A percentile compares a stretch with the other conserved stretches of the same genome.
phyloP scores from a whole-genome alignment of 1,140 invertebrate genomes.

The Drosophila ficusphila region DNA sequence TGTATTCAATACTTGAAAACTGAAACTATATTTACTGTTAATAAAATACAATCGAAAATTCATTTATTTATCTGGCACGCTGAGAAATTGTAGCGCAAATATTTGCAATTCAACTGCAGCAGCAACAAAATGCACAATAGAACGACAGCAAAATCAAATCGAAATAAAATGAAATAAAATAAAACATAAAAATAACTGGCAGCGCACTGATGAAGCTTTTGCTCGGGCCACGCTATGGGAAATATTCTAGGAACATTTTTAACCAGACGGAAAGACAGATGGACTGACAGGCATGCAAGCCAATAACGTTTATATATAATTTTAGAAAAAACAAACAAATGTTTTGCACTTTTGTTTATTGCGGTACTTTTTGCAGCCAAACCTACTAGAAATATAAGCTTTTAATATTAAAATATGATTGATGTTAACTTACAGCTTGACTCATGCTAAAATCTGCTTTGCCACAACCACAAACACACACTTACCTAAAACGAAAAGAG shows the following conservation, averaged over 20 bases:
- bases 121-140: conserved; percentile 32
- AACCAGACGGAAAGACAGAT: conserved; percentile 15
- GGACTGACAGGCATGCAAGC: neutral
- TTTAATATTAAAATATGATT: conserved; percentile 8
- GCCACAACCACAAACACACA: conserved; percentile 61
- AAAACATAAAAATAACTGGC: conserved; percentile 50
- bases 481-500: conserved; percentile 73
- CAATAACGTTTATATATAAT: conserved; percentile 32
- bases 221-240: conserved; percentile 40
- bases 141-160: conserved; percentile 26
- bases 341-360: conserved; percentile 35
- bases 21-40: conserved; percentile 65
- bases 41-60: conserved; percentile 67
- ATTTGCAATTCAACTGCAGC: conserved; percentile 78
- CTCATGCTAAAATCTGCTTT: conserved; percentile 62
- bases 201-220: conserved; percentile 15
- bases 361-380: conserved; percentile 39
- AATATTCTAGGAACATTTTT: conserved; percentile 59
- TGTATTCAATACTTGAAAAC: conserved; percentile 61
- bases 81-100: conserved; percentile 63
- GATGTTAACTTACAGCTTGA: conserved; percentile 66
- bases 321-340: conserved; percentile 35
- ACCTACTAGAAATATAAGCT: conserved; percentile 34
- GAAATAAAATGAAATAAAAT: conserved; percentile 60
- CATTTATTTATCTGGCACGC: conserved; percentile 59